Evolutionary conservation across 2,113 vertebrate genomes (phyloP), one percentile per base, ranked within the genome.

Genomic region (Melanostigma gelatinosum): DNA sequence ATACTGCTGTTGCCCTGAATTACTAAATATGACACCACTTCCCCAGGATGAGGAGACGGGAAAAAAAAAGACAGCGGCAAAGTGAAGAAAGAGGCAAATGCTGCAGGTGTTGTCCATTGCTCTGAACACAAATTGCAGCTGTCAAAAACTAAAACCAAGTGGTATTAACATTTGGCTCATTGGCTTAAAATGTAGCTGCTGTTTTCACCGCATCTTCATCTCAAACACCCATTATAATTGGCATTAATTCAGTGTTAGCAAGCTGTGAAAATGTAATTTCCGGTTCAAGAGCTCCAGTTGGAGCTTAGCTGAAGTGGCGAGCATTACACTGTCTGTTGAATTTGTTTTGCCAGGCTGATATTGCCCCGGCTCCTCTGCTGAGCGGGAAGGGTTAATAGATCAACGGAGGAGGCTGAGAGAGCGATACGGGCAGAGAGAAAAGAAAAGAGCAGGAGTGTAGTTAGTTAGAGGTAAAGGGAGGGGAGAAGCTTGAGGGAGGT

Each of bases 191-290:
- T 55, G 52, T 12, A 85, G 55, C 61, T 24, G 62, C 68, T 85
- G 77, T 82, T 90, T 87, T 82, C 52, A 22, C 72, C 67, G 58
- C 69, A 40, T 83, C 79, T 58, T 75, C 78, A 60, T 78, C 77
- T 79, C 75, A 78, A 83, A 79, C 70, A 62, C 44, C 71, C 84
- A 57, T 84, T 75, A 65, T 70, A 89, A 77, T 73, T 84, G 77
- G 70, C 86, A 85, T 87, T 87, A 89, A 87, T 89, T 90, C 89
- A 76, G 91, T 42, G 88, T 86, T 87, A 72, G 86, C 75, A 87
- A 89, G 88, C 87, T 87, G 87, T 89, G 89, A 88, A 92, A 93
- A 91, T 89, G 82, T 88, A 36, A 88, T 91, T 90, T 91, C 85
- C 86, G 77, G 84, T 86, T 88, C 71, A 85, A 91, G 90, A 77